Evolutionary conservation across 2,888 invertebrate species (phyloP), one percentile per base, ranked within the genome.

Genomic region (Gandaritis pyraliata): DNA sequence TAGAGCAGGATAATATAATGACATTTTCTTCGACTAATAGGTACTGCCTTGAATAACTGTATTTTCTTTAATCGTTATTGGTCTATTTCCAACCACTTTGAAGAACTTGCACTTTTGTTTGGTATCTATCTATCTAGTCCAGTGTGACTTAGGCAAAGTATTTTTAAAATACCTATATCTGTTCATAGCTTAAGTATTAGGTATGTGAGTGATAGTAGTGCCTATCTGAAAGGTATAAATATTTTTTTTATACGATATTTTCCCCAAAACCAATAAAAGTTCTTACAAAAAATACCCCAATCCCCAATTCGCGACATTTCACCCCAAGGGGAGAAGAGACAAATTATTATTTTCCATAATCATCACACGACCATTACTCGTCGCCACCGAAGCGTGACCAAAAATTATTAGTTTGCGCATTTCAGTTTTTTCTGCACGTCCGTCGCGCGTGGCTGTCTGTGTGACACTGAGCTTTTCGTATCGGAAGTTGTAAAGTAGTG

Each of bases 401-500:
- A 82, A 87, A 85, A 85, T 88, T 88, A 90, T 88, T 88, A 85
- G 81, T 67, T 74, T 68, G 72, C 70, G 72, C 75, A 81, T 71
- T 73, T 72, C 71, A 72, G 69, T 65, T 77, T 82, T 80, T 82
- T 80, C 78, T 82, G 83, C 84, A 83, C 86, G 85, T 86, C 86
- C 85, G 78, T 69, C 73, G 73, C 74, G 75, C 73, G 64, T 79
- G 73, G 77, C 77, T 72, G 76, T 79, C 72, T 76, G 72, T 72
- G 79, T 76, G 73, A 80, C 73, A 88, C 83, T 90, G 85, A 76
- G 76, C 73, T 70, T 78, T 76, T 66, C 56, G 43, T 54, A 58
- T 81, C 88, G 92, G 92, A 92, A 90, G 92, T 92, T 90, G 93
- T 93, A 92, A 92, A 92, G 91, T 89, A 90, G 91, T 90, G 92